Percentiles rank a stretch among this genome's conserved stretches.
These are phyloP conservation scores for Tetheella fluctuosa DNA, from an alignment of 2,888 invertebrate species.

Conservation along the genomic window DNA sequence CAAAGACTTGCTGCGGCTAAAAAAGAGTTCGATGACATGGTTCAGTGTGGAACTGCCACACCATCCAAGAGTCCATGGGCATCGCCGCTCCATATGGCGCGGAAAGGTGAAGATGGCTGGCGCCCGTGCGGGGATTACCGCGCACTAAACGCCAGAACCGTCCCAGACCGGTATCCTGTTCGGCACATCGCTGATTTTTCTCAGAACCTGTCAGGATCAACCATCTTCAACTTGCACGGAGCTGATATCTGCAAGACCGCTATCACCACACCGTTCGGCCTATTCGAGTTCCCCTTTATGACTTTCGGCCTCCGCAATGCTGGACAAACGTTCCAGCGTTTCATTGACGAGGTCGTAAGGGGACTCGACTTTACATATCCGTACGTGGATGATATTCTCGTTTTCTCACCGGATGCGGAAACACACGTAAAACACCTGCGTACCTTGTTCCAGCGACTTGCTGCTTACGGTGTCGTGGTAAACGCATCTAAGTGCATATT, in stretches of 20 bases:
- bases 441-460: slow-evolving; percentile 18
- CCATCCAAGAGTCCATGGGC: slow-evolving; percentile 43
- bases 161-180: slow-evolving; percentile 40
- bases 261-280: slow-evolving; percentile 30
- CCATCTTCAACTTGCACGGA: slow-evolving; percentile 22
- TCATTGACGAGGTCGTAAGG: slow-evolving; percentile 26
- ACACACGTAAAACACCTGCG: slow-evolving; percentile 13
- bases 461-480: slow-evolving; percentile 21
- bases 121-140: slow-evolving; percentile 51
- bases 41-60: slow-evolving; percentile 29
- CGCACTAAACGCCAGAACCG: slow-evolving; percentile 35
- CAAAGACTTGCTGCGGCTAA: slow-evolving; percentile 16
- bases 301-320: too few relatives aligned
- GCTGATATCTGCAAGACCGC: slow-evolving; percentile 52
- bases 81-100: slow-evolving; percentile 24
- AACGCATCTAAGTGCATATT: slow-evolving; percentile 22
- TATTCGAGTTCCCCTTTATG: too few relatives aligned
- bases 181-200: slow-evolving; percentile 15
- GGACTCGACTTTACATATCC: slow-evolving; percentile 46
- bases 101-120: slow-evolving; percentile 14
- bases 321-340: too few relatives aligned
- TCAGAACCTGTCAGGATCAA: slow-evolving; percentile 10
- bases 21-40: slow-evolving; percentile 24
- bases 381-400: slow-evolving; percentile 49
- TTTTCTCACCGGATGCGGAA: slow-evolving; percentile 20